Evolutionary conservation across 2,888 invertebrate species (phyloP), one percentile per base, ranked within the genome.

Genomic region (Elegia similella): DNA sequence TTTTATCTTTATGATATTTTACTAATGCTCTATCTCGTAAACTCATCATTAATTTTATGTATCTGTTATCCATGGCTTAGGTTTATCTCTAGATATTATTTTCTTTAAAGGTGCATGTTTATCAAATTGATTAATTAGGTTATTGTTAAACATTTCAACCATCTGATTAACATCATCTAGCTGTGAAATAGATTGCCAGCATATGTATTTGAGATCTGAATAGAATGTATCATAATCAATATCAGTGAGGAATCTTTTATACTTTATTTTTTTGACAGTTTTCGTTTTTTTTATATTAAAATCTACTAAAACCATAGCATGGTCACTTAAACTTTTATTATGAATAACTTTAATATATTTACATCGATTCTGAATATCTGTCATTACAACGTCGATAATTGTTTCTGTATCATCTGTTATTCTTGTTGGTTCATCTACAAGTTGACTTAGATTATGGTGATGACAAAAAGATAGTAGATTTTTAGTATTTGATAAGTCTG

Each of bases 1-100:
- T 48, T 7, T 60, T 57, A 8, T 47, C 55, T 16, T 17, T 38
- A 1, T 55, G 58, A 2, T 54, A 58, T 38, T 53, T 61, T 8
- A 7, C n/a, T n/a, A 58, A 29, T 0, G 63, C 65, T 6, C 52
- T 52, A 48, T 66, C 58, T 6, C 61, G 48, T 29, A 64, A 32
- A 7, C 17, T 44, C 63, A 65, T 68, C 59, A 66, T 66, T 8
- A 55, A 52, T 56, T 52, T 61, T 7, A 65, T 10, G 53, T 63
- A 16, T 62, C 50, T 0, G 64, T 67, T 0, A 67, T 57, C 63
- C 65, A 65, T 0, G 65, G 65, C 2, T 38, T 55, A 6, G 60
- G 54, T 7, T 55, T 56, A 1, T 52, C n/a, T 2, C 50, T 62
- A 6, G n/a, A 64, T n/a, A 6, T 13, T 30, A 13, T 55, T 7